Base-by-base conservation (phyloP, 1,140 invertebrate species). In the Bilobella aurantiaca region DNA sequence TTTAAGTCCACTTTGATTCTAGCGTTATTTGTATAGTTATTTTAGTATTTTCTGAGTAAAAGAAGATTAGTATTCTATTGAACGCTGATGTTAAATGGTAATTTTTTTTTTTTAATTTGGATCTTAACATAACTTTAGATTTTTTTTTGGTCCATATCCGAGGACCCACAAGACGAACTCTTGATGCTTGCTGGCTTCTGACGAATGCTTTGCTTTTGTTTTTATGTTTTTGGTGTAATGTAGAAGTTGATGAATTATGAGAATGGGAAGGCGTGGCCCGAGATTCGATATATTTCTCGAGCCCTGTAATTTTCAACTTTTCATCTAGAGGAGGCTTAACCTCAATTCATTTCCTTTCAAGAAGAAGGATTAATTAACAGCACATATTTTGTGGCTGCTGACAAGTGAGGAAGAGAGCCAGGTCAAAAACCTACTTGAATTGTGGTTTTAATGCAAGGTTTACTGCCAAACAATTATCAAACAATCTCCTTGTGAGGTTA, bases 311-410 rank as follows among this genome's bases (percentile, higher is more conserved):
- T 70, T 70, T 63, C 53, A 62, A 65, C 23, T 42, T 63, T 12
- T 29, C 57, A 58, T 31, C 14, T 31, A 12, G 12, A 31, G 28
- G 25, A 14, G 23, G 8, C 25, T 3, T 14, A 23, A 8, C 57
- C 21, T 3, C 12, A 28, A 25, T 58, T 27, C 57, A 58, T 58
- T 27, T 8, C 12, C 57, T 58, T 31, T 58, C 57, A 58, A 58
- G 57, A 23, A 53, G 25, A 58, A 67, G 66, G 69, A 70, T 67
- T 70, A 70, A 70, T 70, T 70, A 70, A 70, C 53, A 57, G 47
- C 65, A 65, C 65, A 66, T 67, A 70, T 70, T 70, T 64, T 31
- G 29, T 68, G 59, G 14, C 65, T 58, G 69, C 67, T 70, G 69
- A 70, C 69, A 70, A 47, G 58, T 27, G 65, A 60, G 65, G 64